Percentiles rank a stretch among this genome's conserved stretches.
phyloP scores from a whole-genome alignment of 2,888 invertebrate species.

The Dolomedes plantarius region DNA sequence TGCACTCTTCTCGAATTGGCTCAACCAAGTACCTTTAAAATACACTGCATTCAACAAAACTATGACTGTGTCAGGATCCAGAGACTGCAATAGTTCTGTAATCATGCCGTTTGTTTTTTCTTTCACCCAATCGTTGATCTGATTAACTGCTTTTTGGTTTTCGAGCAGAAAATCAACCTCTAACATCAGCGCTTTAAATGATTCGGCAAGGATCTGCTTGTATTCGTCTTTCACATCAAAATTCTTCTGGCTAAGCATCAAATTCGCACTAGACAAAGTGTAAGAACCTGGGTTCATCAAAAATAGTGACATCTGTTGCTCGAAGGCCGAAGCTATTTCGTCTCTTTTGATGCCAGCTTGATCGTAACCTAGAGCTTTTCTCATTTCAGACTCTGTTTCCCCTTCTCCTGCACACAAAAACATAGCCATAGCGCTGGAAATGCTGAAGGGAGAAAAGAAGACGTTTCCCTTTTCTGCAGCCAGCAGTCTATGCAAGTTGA shows the following conservation, averaged over 20 bases:
- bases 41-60: constrained; percentile 79
- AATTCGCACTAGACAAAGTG: constrained; percentile 31
- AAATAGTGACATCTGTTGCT: neutral
- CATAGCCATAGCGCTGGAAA: constrained; percentile 43
- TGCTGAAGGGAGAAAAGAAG: constrained; percentile 28
- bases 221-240: constrained; percentile 32
- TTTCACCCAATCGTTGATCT: constrained; percentile 34
- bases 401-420: constrained; percentile 31
- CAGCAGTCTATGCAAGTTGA: constrained; percentile 13
- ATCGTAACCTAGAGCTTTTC: constrained; percentile 13
- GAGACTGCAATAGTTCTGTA: constrained; percentile 38
- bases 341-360: neutral
- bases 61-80: constrained; percentile 74
- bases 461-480: constrained; percentile 27
- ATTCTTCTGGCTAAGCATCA: constrained; percentile 16
- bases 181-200: constrained; percentile 40
- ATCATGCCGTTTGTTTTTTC: constrained; percentile 36
- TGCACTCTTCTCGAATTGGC: constrained; percentile 75
- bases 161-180: constrained; percentile 53
- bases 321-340: neutral
- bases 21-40: constrained; percentile 78
- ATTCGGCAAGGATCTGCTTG: constrained; percentile 28
- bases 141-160: neutral
- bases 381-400: constrained; percentile 23
- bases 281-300: neutral